phyloP scores from a whole-genome alignment of 2,888 invertebrate species.

The Drosophila fungiperda region DNA sequence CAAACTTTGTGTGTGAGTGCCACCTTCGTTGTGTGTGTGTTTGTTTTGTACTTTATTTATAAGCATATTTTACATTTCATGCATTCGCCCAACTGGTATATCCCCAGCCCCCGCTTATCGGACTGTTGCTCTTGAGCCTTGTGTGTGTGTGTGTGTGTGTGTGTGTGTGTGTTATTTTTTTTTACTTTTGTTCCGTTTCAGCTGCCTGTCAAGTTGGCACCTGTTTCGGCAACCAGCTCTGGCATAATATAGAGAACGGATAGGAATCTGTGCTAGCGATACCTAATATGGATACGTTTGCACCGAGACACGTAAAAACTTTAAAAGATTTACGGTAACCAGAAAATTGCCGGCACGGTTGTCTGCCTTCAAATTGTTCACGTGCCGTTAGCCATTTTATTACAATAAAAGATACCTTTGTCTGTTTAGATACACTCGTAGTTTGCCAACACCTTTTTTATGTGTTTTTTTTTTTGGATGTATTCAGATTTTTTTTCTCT shows the following conservation, averaged over 20 bases:
- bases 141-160: slow-evolving; percentile 39
- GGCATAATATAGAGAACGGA: slow-evolving; percentile 56
- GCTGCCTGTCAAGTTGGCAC: slow-evolving; percentile 57
- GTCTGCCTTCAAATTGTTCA: slow-evolving; percentile 35
- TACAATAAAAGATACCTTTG: slow-evolving; percentile 64
- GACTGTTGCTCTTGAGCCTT: slow-evolving; percentile 4
- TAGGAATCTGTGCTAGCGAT: slow-evolving; percentile 67
- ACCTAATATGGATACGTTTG: slow-evolving; percentile 30
- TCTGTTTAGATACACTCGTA: slow-evolving; percentile 29
- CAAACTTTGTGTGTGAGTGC: slow-evolving; percentile 52
- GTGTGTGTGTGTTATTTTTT: slow-evolving; percentile 61
- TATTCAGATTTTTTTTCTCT: slow-evolving; percentile 16
- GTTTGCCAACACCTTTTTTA: slow-evolving; percentile 40
- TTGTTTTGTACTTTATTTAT: slow-evolving; percentile 50
- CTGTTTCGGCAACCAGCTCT: slow-evolving; percentile 37
- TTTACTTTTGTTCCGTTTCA: slow-evolving; percentile 72
- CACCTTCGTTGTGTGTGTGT: slow-evolving; percentile 5
- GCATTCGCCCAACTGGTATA: slow-evolving; percentile 59
- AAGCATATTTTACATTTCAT: slow-evolving; percentile 80
- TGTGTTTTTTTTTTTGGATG: slow-evolving; percentile 1
- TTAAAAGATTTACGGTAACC: slow-evolving; percentile 59
- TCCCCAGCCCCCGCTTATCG: slow-evolving; percentile 1
- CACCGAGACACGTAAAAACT: slow-evolving; percentile 55
- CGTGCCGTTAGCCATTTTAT: slow-evolving; percentile 53
- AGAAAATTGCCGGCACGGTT: slow-evolving; percentile 15